Percentiles rank a stretch among this genome's conserved stretches.
These are phyloP conservation scores for Thamnophis elegans DNA, from an alignment of 2,797 vertebrate genomes.

Conservation along the genomic window DNA sequence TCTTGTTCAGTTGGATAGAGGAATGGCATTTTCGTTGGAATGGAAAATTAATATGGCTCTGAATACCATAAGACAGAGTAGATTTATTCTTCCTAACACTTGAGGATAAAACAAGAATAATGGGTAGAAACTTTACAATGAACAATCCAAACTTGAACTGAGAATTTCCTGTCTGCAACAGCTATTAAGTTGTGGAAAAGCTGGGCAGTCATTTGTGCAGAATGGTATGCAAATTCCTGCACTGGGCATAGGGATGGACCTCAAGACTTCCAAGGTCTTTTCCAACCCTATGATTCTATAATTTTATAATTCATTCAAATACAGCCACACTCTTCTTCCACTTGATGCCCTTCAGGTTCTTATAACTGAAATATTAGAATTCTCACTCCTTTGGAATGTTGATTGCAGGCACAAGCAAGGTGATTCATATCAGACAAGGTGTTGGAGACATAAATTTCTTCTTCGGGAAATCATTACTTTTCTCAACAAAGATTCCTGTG, in stretches of 20 bases:
- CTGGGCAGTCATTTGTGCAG: background rate
- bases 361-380: background rate
- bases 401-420: background rate
- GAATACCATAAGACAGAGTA: background rate
- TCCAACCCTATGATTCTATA: background rate
- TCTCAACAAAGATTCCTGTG: background rate
- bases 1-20: background rate
- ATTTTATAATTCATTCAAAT: background rate
- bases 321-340: background rate
- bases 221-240: background rate
- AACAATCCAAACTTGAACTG: background rate
- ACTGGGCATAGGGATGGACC: background rate
- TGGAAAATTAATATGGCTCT: background rate
- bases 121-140: background rate
- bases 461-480: background rate
- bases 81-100: background rate
- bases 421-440: background rate
- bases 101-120: background rate
- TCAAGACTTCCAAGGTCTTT: background rate
- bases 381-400: background rate
- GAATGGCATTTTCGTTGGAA: background rate
- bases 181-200: background rate
- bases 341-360: background rate
- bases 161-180: background rate
- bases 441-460: background rate